These are phyloP conservation scores for Melanostoma mellinum DNA, from an alignment of 2,888 invertebrate species.

Conservation along the genomic window DNA sequence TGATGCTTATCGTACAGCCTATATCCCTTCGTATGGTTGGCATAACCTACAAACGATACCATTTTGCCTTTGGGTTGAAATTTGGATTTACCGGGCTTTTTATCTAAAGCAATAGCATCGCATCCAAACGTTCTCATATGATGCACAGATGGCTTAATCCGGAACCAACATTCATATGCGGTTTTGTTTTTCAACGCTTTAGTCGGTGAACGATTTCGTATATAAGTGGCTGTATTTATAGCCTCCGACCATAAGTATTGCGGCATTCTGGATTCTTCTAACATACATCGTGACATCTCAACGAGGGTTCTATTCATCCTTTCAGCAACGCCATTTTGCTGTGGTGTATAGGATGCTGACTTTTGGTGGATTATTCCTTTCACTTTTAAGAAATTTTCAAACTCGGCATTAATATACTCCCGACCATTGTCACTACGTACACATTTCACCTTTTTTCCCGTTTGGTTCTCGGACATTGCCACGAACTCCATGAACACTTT, in stretches of 20 bases:
- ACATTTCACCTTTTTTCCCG: conserved; percentile 36
- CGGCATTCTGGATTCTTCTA: conserved; percentile 48
- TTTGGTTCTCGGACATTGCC: conserved; percentile 31
- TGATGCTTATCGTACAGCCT: conserved; percentile 55
- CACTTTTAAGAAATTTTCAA: conserved; percentile 46
- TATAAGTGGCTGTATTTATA: conserved; percentile 67
- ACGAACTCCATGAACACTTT: conserved; percentile 47
- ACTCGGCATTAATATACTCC: conserved; percentile 45
- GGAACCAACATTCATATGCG: conserved; percentile 66
- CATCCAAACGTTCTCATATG: conserved; percentile 68
- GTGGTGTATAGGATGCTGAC: conserved; percentile 64
- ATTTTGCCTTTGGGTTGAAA: conserved; percentile 58
- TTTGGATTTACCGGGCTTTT: conserved; percentile 53
- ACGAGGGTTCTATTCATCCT: conserved; percentile 68
- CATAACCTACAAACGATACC: conserved; percentile 59
- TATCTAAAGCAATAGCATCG: conserved; percentile 56
- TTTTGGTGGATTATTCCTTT: conserved; percentile 69
- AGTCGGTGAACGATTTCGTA: conserved; percentile 66
- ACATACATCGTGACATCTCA: conserved; percentile 70
- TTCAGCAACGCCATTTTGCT: conserved; percentile 73
- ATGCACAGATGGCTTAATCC: conserved; percentile 56
- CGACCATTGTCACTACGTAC: conserved; percentile 37
- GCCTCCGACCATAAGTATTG: conserved; percentile 72
- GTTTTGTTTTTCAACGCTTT: conserved; percentile 54
- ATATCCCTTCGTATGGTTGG: conserved; percentile 55